Conservation (phyloP, 2,888 invertebrate species). For the Piscicola geometra region DNA sequence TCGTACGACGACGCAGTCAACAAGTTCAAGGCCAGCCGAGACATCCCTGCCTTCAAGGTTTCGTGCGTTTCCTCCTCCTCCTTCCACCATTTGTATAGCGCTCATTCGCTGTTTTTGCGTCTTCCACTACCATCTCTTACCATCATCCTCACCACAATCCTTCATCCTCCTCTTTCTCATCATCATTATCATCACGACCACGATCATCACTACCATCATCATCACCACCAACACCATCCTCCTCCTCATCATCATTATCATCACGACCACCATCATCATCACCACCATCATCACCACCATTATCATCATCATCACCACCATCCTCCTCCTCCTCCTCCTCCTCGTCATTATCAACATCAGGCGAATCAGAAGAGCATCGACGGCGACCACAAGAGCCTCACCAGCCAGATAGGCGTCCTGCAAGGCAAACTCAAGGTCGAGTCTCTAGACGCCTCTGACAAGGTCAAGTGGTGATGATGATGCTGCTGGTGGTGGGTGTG, state of each 20-base stretch:
- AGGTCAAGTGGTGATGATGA: conserved; percentile 54
- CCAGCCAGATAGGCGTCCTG: conserved; percentile 60
- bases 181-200: too few relatives aligned
- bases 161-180: too few relatives aligned
- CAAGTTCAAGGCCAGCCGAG: conserved; percentile 64
- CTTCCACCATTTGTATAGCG: too few relatives aligned
- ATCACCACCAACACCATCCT: neutral
- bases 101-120: too few relatives aligned
- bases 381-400: conserved; percentile 62
- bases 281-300: too few relatives aligned
- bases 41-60: conserved; percentile 55
- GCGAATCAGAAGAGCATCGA: conserved; percentile 61
- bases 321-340: neutral
- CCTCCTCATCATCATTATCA: too few relatives aligned
- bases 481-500: neutral
- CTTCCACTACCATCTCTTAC: too few relatives aligned
- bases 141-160: too few relatives aligned
- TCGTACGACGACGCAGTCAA: conserved; percentile 63
- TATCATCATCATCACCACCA: neutral
- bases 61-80: too few relatives aligned
- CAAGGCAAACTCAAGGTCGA: conserved; percentile 61
- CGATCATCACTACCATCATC: neutral
- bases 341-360: too few relatives aligned
- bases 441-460: conserved; percentile 63
- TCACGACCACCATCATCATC: neutral